Evolutionary conservation across 1,140 invertebrate species (phyloP).

Genomic region (Panulirus ornatus): DNA sequence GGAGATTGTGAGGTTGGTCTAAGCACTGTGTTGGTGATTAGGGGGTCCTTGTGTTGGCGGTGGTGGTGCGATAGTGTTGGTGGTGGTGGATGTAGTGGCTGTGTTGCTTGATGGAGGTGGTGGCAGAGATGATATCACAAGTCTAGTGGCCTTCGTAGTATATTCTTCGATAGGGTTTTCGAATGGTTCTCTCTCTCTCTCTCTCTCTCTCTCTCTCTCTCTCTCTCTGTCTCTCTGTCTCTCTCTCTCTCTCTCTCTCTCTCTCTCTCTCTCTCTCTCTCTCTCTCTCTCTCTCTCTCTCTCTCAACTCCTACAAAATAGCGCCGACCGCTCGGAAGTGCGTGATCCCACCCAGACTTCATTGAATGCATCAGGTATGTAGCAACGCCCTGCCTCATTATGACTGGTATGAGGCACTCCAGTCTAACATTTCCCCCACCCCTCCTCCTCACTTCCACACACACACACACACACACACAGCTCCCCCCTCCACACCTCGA

Average conservation of each 20-base stretch:
- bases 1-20: background rate
- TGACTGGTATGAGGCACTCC: too few species aligned
- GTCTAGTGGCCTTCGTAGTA: too few species aligned
- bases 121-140: background rate
- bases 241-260: constrained; percentile 30
- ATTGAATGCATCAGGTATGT: too few species aligned
- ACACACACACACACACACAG: too few species aligned
- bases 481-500: too few species aligned
- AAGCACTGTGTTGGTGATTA: background rate
- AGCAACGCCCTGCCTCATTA: too few species aligned
- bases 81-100: too few species aligned
- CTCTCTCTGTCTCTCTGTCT: constrained; percentile 25
- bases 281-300: constrained; percentile 1
- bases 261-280: background rate
- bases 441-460: too few species aligned
- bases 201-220: background rate
- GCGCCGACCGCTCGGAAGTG: background rate
- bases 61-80: too few species aligned
- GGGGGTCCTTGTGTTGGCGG: background rate
- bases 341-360: too few species aligned
- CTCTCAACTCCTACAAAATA: background rate
- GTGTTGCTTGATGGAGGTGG: background rate
- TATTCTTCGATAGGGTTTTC: too few species aligned
- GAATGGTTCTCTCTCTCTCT: background rate
- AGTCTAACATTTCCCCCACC: too few species aligned